These are phyloP conservation scores for Apocrypta bakeri DNA, from an alignment of 1,140 invertebrate genomes.

Conservation along the genomic window DNA sequence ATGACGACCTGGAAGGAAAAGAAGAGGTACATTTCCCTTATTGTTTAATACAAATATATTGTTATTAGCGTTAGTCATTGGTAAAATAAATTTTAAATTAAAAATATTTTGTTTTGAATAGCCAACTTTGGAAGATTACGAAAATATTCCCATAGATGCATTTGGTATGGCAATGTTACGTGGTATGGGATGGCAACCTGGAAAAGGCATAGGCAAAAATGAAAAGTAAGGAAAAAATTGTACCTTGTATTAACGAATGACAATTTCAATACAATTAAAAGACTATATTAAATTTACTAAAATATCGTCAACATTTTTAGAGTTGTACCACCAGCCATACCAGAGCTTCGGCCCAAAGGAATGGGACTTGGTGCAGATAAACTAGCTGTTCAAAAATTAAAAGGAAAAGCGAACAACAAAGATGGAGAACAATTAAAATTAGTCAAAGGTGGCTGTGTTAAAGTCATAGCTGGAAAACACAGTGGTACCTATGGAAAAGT, in stretches of 20 bases:
- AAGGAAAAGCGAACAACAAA: constrained; percentile 72
- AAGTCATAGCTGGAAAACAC: constrained; percentile 82
- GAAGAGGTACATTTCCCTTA: constrained; percentile 73
- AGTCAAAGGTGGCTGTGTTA: constrained; percentile 81
- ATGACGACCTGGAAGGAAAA: constrained; percentile 75
- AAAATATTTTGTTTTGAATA: constrained; percentile 66
- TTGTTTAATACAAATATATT: neutral
- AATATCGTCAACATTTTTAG: constrained; percentile 63
- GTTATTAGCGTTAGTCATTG: neutral
- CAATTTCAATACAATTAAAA: neutral
- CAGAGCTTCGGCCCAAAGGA: constrained; percentile 87
- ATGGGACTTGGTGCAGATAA: constrained; percentile 93
- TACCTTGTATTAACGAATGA: neutral
- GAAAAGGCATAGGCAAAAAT: constrained; percentile 81
- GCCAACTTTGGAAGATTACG: constrained; percentile 91
- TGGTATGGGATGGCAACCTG: constrained; percentile 95
- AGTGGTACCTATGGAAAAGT: constrained; percentile 89
- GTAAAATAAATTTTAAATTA: neutral
- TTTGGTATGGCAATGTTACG: constrained; percentile 94
- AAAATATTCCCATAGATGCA: constrained; percentile 88
- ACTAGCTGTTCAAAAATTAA: constrained; percentile 75
- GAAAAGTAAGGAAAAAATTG: constrained; percentile 71
- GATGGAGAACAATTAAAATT: constrained; percentile 79
- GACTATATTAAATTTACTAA: neutral
- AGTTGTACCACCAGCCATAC: constrained; percentile 74